A percentile compares a stretch with the other conserved stretches of the same genome.
Conservation (phyloP, 53 echinoderm and acorn worm genomes). For the Apostichopus leukothele region DNA sequence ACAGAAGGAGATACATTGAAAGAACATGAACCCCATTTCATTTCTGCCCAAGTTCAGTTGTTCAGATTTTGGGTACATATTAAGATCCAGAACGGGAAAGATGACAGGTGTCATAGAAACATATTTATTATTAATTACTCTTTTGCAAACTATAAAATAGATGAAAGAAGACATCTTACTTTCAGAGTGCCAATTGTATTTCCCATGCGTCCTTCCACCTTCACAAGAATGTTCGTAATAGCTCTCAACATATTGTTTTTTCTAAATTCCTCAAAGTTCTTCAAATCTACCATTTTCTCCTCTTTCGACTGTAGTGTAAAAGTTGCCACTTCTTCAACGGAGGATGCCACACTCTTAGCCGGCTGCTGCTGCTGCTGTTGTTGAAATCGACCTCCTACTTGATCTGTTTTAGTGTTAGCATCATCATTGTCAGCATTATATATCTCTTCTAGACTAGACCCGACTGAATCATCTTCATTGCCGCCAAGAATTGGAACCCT, state of each 20-base stretch:
- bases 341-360: not conserved
- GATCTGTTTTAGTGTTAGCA: no score
- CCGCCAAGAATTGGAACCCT: not conserved
- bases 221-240: not conserved
- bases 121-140: no score
- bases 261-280: not conserved
- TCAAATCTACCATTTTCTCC: slow-evolving; percentile 6
- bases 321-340: no score
- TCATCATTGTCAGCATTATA: no score
- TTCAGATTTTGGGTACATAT: no score
- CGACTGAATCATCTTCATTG: not conserved
- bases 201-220: not conserved
- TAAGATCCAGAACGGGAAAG: no score
- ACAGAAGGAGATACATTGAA: no score
- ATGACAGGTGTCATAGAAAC: no score
- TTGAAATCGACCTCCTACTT: no score
- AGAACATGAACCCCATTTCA: no score
- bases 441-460: not conserved
- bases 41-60: no score
- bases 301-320: slow-evolving; percentile 9
- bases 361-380: not conserved
- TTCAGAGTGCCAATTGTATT: not conserved
- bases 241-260: not conserved
- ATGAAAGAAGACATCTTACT: not conserved
- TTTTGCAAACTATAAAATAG: no score